Base-by-base conservation (phyloP, 2,113 vertebrate species). In the Vicugna pacos region DNA sequence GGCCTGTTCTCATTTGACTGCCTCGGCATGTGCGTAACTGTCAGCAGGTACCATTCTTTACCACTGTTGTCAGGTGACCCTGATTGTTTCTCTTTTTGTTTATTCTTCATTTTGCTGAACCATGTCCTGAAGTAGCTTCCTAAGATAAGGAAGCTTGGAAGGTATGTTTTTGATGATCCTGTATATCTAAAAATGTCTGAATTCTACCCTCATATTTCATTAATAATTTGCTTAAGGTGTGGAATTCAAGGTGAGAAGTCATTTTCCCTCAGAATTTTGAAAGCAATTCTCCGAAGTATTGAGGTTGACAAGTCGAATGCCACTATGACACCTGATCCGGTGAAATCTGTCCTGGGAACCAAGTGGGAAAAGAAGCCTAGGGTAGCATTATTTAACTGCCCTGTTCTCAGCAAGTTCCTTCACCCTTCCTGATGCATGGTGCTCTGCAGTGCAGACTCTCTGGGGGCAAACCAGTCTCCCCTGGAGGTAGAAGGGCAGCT, bases 201-300 rank as follows among this genome's bases (percentile, higher is more conserved):
- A 26, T 58, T 80, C 28, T n/a, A 26, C 15, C 69, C 28, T 62
- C 38, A 60, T 35, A 24, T 24, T 87, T 94, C 90, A 86, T 52
- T 56, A 26, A 1, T 13, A 88, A 26, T 75, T 80, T 60, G 50
- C 42, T 62, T 70, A 92, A 14, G 16, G 28, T 70, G n/a, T 10
- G 15, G 28, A 84, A 91, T 60, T 76, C n/a, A 82, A 97, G 9
- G 35, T 28, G 26, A 38, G 50, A 83, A 85, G 62, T 56, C 28
- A 90, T 50, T 69, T 79, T 67, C 46, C 60, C 48, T 91, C 58
- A 52, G 38, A 95, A 88, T 70, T 70, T 14, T 75, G 54, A 91
- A 93, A 58, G 24, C 13, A 56, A 73, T 79, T 88, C 62, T 95
- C 87, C 79, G n/a, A 82, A 89, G 32, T 28, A 84, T 12, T 58